Percentiles rank a stretch among this genome's conserved stretches.
Evolutionary conservation across 1,140 invertebrate genomes (phyloP).

Genomic region (Drosophila mauritiana): DNA sequence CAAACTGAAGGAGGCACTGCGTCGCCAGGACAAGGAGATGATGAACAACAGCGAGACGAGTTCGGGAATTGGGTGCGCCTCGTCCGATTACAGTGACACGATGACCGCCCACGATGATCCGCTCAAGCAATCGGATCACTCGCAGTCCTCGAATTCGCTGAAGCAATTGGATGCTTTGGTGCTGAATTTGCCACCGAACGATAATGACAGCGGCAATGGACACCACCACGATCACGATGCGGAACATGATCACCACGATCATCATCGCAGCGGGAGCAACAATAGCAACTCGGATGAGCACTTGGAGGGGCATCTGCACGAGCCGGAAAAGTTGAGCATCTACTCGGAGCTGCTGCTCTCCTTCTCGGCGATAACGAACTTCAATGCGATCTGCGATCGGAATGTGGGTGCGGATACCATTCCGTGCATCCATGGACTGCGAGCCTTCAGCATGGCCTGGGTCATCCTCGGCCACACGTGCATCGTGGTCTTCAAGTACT

Average conservation of each 20-base stretch:
- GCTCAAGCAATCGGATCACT: constrained; percentile 53
- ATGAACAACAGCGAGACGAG: constrained; percentile 83
- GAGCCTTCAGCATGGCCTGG: constrained; percentile 95
- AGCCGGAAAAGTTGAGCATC: constrained; percentile 85
- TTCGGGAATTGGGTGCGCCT: constrained; percentile 84
- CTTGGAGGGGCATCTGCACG: constrained; percentile 85
- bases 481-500: constrained; percentile 93
- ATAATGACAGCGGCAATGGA: constrained; percentile 69
- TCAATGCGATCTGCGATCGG: constrained; percentile 91
- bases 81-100: constrained; percentile 84
- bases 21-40: constrained; percentile 80
- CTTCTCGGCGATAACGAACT: constrained; percentile 91
- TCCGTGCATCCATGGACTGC: constrained; percentile 92
- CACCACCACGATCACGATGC: constrained; percentile 75
- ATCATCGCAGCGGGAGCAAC: constrained; percentile 84
- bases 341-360: constrained; percentile 90
- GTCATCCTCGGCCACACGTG: constrained; percentile 96
- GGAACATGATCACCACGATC: constrained; percentile 38
- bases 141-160: constrained; percentile 59
- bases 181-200: constrained; percentile 72
- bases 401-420: constrained; percentile 92
- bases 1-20: constrained; percentile 77
- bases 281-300: constrained; percentile 88
- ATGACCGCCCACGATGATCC: constrained; percentile 70
- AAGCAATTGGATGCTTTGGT: constrained; percentile 80